phyloP scores from a whole-genome alignment of 2,888 invertebrate species.

The Parelbella ahira region DNA sequence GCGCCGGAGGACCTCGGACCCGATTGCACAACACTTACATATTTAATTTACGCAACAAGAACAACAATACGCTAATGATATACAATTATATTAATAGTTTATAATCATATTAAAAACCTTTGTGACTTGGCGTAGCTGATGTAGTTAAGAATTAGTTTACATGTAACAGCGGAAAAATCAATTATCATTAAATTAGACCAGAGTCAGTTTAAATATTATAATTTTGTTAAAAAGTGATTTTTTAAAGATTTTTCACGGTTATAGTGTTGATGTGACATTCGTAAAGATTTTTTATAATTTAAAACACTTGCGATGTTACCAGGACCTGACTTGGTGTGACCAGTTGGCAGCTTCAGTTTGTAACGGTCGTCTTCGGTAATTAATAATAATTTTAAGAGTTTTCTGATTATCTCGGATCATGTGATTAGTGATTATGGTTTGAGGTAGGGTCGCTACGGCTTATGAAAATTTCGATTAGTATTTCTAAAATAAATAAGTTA shows the following conservation, averaged over 20 bases:
- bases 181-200: constrained; percentile 44
- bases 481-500: too few relatives aligned
- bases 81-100: constrained; percentile 45
- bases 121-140: constrained; percentile 51
- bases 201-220: constrained; percentile 69
- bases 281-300: constrained; percentile 1
- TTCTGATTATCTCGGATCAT: too few relatives aligned
- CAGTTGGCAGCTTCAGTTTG: constrained; percentile 15
- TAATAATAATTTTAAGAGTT: too few relatives aligned
- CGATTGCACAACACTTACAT: constrained; percentile 47
- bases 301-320: constrained; percentile 4
- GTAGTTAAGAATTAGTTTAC: constrained; percentile 68
- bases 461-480: too few relatives aligned
- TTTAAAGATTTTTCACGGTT: constrained; percentile 17
- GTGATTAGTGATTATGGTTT: too few relatives aligned
- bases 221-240: constrained; percentile 29
- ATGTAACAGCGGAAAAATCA: constrained; percentile 40
- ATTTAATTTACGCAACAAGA: constrained; percentile 50
- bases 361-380: constrained; percentile 3
- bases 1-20: too few relatives aligned
- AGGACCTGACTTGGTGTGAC: constrained; percentile 7
- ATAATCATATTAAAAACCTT: constrained; percentile 37
- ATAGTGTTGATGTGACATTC: constrained; percentile 9
- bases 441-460: too few relatives aligned
- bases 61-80: constrained; percentile 43